These are phyloP conservation scores for Ceratothoa steindachneri DNA, from an alignment of 2,888 invertebrate species.

Conservation along the genomic window DNA sequence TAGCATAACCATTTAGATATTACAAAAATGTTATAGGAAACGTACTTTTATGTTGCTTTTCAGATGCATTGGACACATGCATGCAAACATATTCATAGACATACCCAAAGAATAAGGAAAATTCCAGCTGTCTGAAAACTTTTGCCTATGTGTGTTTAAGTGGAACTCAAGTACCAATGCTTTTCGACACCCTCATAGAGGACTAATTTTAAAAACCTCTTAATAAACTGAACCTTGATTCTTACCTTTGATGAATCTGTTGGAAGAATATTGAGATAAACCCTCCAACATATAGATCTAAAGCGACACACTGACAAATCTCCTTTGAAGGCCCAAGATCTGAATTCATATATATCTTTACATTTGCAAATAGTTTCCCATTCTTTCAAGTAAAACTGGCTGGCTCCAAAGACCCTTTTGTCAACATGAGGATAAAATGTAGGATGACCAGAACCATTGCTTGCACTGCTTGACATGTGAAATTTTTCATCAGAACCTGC, in stretches of 20 bases:
- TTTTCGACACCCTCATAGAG: too few relatives aligned
- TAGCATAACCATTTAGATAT: too few relatives aligned
- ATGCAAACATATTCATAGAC: too few relatives aligned
- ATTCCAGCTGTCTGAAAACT: too few relatives aligned
- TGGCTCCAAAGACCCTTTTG: not conserved
- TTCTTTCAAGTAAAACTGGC: not conserved
- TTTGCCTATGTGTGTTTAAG: too few relatives aligned
- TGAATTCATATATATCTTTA: not conserved
- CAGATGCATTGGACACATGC: too few relatives aligned
- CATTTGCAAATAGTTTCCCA: slow-evolving; percentile 5
- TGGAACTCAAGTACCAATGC: too few relatives aligned
- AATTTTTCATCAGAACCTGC: not conserved
- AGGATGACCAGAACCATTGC: not conserved
- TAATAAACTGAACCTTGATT: too few relatives aligned
- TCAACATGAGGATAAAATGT: not conserved
- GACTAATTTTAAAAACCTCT: too few relatives aligned
- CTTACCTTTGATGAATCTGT: slow-evolving; percentile 2
- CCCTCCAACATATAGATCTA: slow-evolving; percentile 5
- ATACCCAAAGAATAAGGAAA: too few relatives aligned
- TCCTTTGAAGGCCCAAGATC: not conserved
- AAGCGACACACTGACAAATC: not conserved
- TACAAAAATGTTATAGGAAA: too few relatives aligned
- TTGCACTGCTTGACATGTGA: not conserved
- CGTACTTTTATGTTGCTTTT: too few relatives aligned
- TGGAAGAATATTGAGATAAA: slow-evolving; percentile 1